Evolutionary conservation across 2,797 vertebrate species (phyloP), one percentile per base, ranked within the genome.

Genomic region (Threskiornis aethiopicus): DNA sequence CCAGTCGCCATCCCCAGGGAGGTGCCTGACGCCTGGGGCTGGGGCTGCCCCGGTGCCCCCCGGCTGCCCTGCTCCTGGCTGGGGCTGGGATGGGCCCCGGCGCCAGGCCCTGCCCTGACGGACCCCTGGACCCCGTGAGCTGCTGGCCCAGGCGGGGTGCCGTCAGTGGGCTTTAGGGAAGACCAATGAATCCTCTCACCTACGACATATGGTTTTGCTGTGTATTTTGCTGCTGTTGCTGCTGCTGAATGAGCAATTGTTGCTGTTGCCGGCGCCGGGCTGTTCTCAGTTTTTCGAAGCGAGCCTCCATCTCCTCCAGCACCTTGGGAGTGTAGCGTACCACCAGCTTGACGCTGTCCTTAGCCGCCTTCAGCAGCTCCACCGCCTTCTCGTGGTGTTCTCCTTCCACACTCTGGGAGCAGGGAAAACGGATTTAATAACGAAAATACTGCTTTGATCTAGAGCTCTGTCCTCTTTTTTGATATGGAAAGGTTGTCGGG

Each of bases 181-280:
- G 96, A 83, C 94, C 96, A 97, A 98, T 98, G 98, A 99, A 99
- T 98, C 98, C 98, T 98, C 99, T 99, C 98, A 99, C 99, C 99
- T 99, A 99, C 96, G 99, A 99, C 98, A 99, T 99, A 97, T 99
- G 99, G 96, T 99, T 99, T 98, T 99, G 99, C 94, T 99, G 99
- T 97, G 98, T 96, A 16, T 96, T 98, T 94, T 98, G 98, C 97
- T 99, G 99, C 97, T 99, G 99, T 75, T 99, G 98, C 84, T 99
- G 99, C 92, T 99, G 98, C 97, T 99, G 99, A 95, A 99, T 99
- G 95, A 99, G 98, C 94, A 99, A 71, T 76, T 99, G 99, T 97
- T 99, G 99, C 97, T 99, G 99, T 85, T 99, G 99, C 75, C 99
- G 98, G 91, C 99, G 99, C 57, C 99, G 98, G 58, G 99, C 99